Base-by-base conservation (phyloP, 2,113 vertebrate genomes). In the Callopanchax toddi region DNA sequence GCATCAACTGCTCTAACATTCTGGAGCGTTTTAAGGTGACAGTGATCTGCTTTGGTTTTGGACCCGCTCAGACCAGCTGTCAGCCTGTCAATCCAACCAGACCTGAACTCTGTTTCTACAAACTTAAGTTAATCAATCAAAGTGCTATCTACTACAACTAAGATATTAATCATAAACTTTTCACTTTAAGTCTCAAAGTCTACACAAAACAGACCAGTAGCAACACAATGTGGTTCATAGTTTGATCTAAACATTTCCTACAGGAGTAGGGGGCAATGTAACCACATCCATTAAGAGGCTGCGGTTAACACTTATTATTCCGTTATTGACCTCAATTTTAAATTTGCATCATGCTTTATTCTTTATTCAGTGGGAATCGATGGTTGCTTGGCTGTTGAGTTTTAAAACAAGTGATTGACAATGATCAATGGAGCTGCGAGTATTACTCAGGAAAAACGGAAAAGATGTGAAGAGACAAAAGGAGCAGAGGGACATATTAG, bases 341-440 rank as follows among this genome's bases (percentile, higher is more conserved):
- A 80, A 88, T 90, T 85, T 86, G 70, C 85, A 86, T 86, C 32
- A 37, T 50, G 46, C 57, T 78, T 72, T 78, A 50, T 79, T 75
- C 68, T 68, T 66, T 43, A 71, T 76, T 73, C 76, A 65, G 60
- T 1, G 60, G 57, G 9, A 75, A 89, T 91, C 74, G 6, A 87
- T 86, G 81, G 26, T 32, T 43, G 58, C 63, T 23, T 58, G 71
- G 63, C 71, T 52, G 71, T 71, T 76, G 74, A 82, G 82, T 83
- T 87, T 86, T 76, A 66, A 82, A 82, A 75, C 18, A 20, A 4
- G 32, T 74, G 83, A 89, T 42, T 79, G 88, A 84, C 83, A 29
- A 32, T 87, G 89, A 91, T 86, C 71, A 86, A 91, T 88, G 73
- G 55, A 62, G 73, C 69, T 43, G 49, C 25, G 56, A 26, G 45